Percentiles rank a stretch among this genome's conserved stretches.
Evolutionary conservation across 1,140 invertebrate species (phyloP).

Genomic region (Diabrotica virgifera): DNA sequence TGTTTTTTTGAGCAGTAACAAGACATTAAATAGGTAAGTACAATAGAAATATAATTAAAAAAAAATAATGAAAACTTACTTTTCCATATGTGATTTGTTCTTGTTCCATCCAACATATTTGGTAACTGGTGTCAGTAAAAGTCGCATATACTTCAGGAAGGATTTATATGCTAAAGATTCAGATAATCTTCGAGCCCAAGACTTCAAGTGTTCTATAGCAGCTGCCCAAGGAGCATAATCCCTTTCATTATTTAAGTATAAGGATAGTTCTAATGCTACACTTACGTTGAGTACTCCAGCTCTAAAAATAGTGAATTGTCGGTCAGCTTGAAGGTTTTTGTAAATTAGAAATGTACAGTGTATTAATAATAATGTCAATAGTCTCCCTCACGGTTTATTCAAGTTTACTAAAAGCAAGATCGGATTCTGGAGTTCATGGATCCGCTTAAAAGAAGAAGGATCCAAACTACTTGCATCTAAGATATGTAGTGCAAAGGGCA

Average conservation of each 20-base stretch:
- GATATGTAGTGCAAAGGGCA: too few species aligned
- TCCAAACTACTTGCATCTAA: too few species aligned
- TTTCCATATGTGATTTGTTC: constrained; percentile 63
- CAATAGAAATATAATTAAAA: too few species aligned
- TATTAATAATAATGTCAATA: too few species aligned
- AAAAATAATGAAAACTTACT: constrained; percentile 48
- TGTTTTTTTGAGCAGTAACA: too few species aligned
- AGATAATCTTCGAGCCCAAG: constrained; percentile 64
- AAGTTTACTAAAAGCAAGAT: too few species aligned
- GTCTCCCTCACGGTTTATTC: too few species aligned
- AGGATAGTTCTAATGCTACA: constrained; percentile 64
- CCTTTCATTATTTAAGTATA: constrained; percentile 68
- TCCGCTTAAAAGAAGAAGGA: too few species aligned
- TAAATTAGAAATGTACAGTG: too few species aligned
- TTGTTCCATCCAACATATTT: constrained; percentile 65
- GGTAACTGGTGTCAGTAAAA: constrained; percentile 59
- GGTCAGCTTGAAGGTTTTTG: too few species aligned
- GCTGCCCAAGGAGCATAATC: constrained; percentile 76
- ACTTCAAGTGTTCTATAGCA: constrained; percentile 65
- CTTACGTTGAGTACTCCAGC: constrained; percentile 68
- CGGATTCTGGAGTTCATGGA: too few species aligned
- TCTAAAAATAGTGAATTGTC: constrained; percentile 48
- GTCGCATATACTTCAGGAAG: constrained; percentile 61
- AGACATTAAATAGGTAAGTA: too few species aligned
- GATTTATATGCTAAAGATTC: constrained; percentile 64